Base-by-base conservation (phyloP, 1,140 invertebrate species). In the Bursaphelenchus mucronatus region DNA sequence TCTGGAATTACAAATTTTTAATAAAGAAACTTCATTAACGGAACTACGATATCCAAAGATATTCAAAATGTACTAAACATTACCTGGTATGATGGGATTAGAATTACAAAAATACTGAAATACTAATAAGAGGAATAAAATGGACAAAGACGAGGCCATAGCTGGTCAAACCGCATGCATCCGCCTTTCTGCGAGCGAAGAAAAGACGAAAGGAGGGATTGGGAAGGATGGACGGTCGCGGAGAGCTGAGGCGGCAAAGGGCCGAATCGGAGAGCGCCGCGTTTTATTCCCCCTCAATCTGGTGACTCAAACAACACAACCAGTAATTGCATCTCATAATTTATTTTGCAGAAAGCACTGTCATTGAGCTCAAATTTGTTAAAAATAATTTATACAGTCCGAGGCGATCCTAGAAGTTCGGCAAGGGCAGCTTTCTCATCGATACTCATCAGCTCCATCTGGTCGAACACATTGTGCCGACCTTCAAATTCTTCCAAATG, bases 401-500 rank as follows among this genome's bases (percentile, higher is more conserved):
- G 15, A 55, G 57, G 15, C 66, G 43, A 69, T 10, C 64, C 15
- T 15, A 71, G 47, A 17, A 73, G 41, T 46, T 75, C 63, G 19
- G 66, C 67, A 17, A 77, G 70, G 47, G 75, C 76, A 54, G 47
- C 56, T 47, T 68, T 50, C 21, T 79, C 75, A 50, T 77, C 75
- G 21, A 77, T 64, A 13, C 64, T 78, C 43, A 64, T 66, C 55
- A 79, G 57, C 43, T 80, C 75, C 17, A 77, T 10, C 39, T 73
- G 15, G 47, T 77, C 75, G 51, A 77, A 77, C 13, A 77, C 40
- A n/a, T 56, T 58, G 63, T 53, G 50, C 19, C 55, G 47, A 15
- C 17, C 39, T 63, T 76, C 77, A 46, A 76, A 76, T n/a, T 80
- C 75, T 53, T 74, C 68, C 6, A 75, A 71, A 43, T 71, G 46